phyloP scores from a whole-genome alignment of 1,140 invertebrate genomes.

The Drosophila truncata region DNA sequence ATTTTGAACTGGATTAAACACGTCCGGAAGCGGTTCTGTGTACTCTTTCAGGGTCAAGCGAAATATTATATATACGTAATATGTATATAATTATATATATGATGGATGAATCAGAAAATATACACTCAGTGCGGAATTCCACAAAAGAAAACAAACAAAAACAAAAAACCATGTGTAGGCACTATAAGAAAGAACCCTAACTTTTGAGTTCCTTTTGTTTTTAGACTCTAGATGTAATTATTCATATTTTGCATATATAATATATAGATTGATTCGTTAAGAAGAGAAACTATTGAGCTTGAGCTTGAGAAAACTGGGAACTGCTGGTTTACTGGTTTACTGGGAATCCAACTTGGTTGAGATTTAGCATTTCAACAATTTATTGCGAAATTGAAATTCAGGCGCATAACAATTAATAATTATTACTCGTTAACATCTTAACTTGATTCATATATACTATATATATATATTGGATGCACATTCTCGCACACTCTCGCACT shows the following conservation, averaged over 20 bases:
- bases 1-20: no score
- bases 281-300: background rate
- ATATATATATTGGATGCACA: background rate
- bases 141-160: background rate
- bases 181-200: background rate
- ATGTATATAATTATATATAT: background rate
- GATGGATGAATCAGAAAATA: constrained; percentile 18
- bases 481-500: constrained; percentile 11
- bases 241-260: background rate
- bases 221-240: background rate
- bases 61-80: background rate
- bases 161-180: background rate
- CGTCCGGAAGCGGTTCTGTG: background rate
- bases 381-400: constrained; percentile 33
- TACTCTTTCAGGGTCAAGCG: background rate
- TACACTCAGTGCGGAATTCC: background rate
- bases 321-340: background rate
- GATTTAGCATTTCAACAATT: constrained; percentile 39
- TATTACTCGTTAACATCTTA: constrained; percentile 54
- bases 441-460: constrained; percentile 33
- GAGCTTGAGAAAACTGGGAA: background rate
- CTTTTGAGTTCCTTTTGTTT: background rate
- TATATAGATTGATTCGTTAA: background rate
- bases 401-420: constrained; percentile 45
- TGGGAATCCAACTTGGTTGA: constrained; percentile 1